Base-by-base conservation (phyloP, 2,888 invertebrate genomes). In the Nephrotoma guestfalica region DNA sequence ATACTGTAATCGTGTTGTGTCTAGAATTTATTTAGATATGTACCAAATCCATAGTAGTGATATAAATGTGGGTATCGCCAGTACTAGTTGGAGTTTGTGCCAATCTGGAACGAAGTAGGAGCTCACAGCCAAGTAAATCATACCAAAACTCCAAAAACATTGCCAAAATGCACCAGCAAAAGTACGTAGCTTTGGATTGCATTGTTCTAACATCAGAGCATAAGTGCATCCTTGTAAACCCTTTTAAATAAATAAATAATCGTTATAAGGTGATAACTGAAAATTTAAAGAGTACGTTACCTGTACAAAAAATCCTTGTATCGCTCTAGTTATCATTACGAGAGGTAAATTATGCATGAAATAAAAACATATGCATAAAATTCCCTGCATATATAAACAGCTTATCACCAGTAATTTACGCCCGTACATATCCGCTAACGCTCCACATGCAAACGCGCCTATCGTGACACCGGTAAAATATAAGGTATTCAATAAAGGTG, bases 221-320 rank as follows among this genome's bases (percentile, higher is more conserved):
- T 92, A 93, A 0, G 92, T 92, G 5, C 92, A 91, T 51, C 91
- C 92, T 88, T 93, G 93, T 85, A 93, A 88, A 18, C 93, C 92
- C 90, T 85, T 15, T 42, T 86, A 51, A 86, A 5, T 7, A 2
- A 13, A 84, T 9, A 41, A 85, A 42, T 4, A 85, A 43, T 91
- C 87, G n/a, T 47, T 47, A n/a, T 5, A 47, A 83, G 4, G 40
- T 30, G 47, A 13, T 13, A 47, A 13, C 0, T 30, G 3, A 30
- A 30, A 30, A 30, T 30, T 30, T 30, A 30, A 30, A 0, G 30
- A 30, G 3, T 47, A 47, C n/a, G 41, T 43, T 85, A 87, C 92
- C 88, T 92, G 92, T 6, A 92, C 90, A 86, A 92, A 92, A 84
- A 92, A 89, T 47, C 92, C 92, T 88, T 92, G 92, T 6, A 91